Percentiles rank a stretch among this genome's conserved stretches.
These are phyloP conservation scores for Caenorhabditis inopinata DNA, from an alignment of 1,140 invertebrate species.

Conservation along the genomic window DNA sequence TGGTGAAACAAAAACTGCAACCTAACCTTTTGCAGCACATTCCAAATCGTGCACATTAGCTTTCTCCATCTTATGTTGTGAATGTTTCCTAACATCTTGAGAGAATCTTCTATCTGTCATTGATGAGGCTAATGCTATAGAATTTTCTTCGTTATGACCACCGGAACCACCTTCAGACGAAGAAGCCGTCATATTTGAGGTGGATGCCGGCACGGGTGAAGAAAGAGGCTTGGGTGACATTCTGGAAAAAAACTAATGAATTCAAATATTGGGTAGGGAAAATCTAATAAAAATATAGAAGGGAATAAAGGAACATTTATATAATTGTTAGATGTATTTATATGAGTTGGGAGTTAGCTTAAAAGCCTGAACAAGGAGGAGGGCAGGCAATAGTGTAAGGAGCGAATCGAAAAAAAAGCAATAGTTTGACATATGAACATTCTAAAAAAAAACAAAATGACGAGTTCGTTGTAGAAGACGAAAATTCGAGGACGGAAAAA, in stretches of 20 bases:
- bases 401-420: not conserved
- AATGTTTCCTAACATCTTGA: conserved; percentile 23
- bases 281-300: not conserved
- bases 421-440: not conserved
- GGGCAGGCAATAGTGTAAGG: conserved; percentile 8
- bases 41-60: conserved; percentile 37
- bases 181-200: not conserved
- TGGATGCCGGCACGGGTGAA: not conserved
- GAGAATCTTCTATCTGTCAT: not conserved
- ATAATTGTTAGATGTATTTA: conserved; percentile 17
- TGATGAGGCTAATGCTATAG: not conserved
- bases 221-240: conserved; percentile 12
- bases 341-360: conserved; percentile 17
- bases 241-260: not conserved
- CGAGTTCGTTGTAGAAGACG: too few relatives aligned
- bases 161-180: conserved; percentile 16
- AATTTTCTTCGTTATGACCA: not conserved
- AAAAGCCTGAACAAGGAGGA: not conserved
- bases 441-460: too few relatives aligned
- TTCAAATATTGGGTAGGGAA: not conserved
- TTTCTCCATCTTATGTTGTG: conserved; percentile 18
- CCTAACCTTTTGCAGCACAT: conserved; percentile 10
- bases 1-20: too few relatives aligned
- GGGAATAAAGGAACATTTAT: not conserved
- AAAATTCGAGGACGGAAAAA: too few relatives aligned